Conservation (phyloP, 2,888 invertebrate species). For the Apodemia duryi region DNA sequence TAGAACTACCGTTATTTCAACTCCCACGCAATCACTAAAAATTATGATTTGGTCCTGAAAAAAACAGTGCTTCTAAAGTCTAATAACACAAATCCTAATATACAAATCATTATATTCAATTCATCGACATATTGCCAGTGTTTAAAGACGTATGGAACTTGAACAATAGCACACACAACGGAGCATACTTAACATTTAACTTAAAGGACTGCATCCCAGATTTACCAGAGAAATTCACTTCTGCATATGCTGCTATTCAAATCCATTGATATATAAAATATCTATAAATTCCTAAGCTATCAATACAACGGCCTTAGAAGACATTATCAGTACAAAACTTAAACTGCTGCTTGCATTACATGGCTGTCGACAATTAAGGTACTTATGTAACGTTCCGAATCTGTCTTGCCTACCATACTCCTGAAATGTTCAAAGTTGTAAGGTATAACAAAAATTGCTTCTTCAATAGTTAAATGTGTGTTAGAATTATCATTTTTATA, state of each 20-base stretch:
- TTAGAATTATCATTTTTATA: neutral
- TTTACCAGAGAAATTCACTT: neutral
- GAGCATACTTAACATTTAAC: neutral
- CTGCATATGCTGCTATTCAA: neutral
- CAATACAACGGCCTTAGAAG: conserved; percentile 17
- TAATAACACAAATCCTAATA: neutral
- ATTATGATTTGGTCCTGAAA: conserved; percentile 15
- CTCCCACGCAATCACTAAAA: neutral
- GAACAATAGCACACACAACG: neutral
- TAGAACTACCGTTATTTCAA: conserved; percentile 12
- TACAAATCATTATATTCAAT: neutral
- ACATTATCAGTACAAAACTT: conserved; percentile 18
- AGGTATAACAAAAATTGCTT: too few species aligned
- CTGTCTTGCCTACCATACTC: neutral
- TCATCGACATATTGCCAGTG: neutral
- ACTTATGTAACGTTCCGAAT: neutral
- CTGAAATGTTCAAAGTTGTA: neutral
- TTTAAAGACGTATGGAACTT: neutral
- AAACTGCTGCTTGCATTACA: conserved; percentile 8
- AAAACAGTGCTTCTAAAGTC: neutral
- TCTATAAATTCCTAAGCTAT: conserved; percentile 16
- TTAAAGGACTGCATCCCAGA: too few species aligned
- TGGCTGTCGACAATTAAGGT: neutral
- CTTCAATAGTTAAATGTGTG: neutral
- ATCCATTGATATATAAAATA: neutral